These are phyloP conservation scores for Orthochromis malagaraziensis DNA, from an alignment of 2,113 vertebrate genomes.

Conservation along the genomic window DNA sequence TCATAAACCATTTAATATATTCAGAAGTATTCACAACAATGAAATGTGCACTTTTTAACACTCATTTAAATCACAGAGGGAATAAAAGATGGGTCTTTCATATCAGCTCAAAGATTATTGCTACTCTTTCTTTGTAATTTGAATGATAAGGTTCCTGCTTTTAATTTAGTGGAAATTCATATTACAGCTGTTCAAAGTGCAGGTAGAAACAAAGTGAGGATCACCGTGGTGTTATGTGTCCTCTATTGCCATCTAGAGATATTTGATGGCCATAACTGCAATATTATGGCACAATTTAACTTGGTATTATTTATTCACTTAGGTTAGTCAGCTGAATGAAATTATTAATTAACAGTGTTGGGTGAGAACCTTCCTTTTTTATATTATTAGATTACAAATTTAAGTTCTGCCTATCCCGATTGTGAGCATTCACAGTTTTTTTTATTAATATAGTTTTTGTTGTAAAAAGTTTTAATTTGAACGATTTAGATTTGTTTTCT, in stretches of 20 bases:
- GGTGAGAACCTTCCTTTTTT: neutral
- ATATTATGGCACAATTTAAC: neutral
- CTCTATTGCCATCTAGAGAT: slow-evolving; percentile 56
- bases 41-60: neutral
- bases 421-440: neutral
- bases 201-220: neutral
- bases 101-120: neutral
- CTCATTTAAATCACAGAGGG: neutral
- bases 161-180: neutral
- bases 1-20: neutral
- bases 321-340: neutral
- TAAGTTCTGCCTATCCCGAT: neutral
- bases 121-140: neutral
- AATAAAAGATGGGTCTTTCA: neutral
- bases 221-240: neutral
- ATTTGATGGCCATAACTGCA: neutral
- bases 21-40: neutral
- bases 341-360: neutral
- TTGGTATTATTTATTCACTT: neutral
- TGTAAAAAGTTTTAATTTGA: neutral
- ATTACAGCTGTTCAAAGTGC: neutral
- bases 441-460: neutral
- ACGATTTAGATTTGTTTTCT: neutral
- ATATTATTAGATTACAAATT: neutral
- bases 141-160: neutral